Base-by-base conservation (phyloP, 2,113 vertebrate genomes). In the Rutilus rutilus region DNA sequence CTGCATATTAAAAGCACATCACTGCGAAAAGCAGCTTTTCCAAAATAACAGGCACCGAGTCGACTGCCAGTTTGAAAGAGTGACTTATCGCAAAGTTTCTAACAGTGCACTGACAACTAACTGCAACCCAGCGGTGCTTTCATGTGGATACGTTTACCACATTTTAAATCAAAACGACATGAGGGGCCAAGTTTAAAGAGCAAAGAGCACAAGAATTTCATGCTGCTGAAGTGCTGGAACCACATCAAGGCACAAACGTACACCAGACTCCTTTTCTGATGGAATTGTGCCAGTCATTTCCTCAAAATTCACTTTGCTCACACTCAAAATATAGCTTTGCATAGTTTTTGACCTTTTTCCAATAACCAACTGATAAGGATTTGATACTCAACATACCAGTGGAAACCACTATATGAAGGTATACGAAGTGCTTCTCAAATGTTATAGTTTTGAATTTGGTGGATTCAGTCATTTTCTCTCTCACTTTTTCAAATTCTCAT, bases 111-210 rank as follows among this genome's bases (percentile, higher is more conserved):
- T 60, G 85, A 69, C 82, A 81, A 65, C 67, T 77, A 67, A 27
- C 47, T 21, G 60, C 30, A 81, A 80, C 45, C 17, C 23, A 62
- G 79, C 65, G 64, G 57, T 21, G 45, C 60, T 87, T 87, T 85
- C 82, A 86, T 71, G 88, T 69, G 85, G 81, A 65, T 39, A 67
- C 23, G 47, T 85, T 75, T 65, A 84, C 59, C 69, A 80, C 64
- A 33, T 79, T 86, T 75, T 88, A 84, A 86, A 86, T 86, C 87
- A 86, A 83, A 83, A 50, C 80, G 85, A 79, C 85, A 88, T 71
- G 65, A 74, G 67, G 67, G 69, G 59, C 52, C 50, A 67, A n/a
- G 42, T 47, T 83, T 67, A 75, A 60, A 78, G 73, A 42, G 73
- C 60, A 60, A 57, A 71, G 39, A 67, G 74, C 65, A 86, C 57